Evolutionary conservation across 2,797 vertebrate genomes (phyloP).

Genomic region (Takifugu ocellatus): DNA sequence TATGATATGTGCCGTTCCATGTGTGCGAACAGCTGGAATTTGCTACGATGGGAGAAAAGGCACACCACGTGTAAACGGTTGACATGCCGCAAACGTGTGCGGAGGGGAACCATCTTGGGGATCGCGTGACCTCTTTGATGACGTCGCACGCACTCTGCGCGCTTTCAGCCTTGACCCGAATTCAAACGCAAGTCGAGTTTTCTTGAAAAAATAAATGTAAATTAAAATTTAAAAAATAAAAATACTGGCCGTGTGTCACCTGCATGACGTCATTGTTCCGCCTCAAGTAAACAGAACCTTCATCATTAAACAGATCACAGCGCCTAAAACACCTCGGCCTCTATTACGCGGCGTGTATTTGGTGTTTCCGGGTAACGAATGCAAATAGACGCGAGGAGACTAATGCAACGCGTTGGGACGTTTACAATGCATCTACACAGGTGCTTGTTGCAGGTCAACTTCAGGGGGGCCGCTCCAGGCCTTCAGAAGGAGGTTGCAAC

Average conservation of each 20-base stretch:
- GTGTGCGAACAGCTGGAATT: background rate
- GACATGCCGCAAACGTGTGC: too few relatives aligned
- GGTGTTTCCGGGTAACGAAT: slow-evolving; percentile 33
- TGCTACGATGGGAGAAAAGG: background rate
- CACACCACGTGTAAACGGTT: background rate
- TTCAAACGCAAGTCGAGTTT: slow-evolving; percentile 15
- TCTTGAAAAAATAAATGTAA: too few relatives aligned
- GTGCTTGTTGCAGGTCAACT: too few relatives aligned
- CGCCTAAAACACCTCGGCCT: background rate
- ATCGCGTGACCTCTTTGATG: background rate
- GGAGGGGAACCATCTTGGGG: slow-evolving; percentile 35
- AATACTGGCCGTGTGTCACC: rapidly evolving
- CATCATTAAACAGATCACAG: background rate
- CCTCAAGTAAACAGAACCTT: background rate
- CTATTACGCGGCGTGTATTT: background rate
- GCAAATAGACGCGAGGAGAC: too few relatives aligned
- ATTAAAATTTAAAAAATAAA: background rate
- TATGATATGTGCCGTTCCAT: background rate
- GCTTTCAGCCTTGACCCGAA: slow-evolving; percentile 20
- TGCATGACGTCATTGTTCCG: rapidly evolving
- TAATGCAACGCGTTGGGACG: too few relatives aligned
- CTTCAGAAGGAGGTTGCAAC: slow-evolving; percentile 96
- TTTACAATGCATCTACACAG: too few relatives aligned
- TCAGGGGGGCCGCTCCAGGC: slow-evolving; percentile 86
- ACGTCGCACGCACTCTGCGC: slow-evolving; percentile 46